A percentile compares a stretch with the other conserved stretches of the same genome.
These are phyloP conservation scores for Rhineura floridana DNA, from an alignment of 2,113 vertebrate species.

Conservation along the genomic window DNA sequence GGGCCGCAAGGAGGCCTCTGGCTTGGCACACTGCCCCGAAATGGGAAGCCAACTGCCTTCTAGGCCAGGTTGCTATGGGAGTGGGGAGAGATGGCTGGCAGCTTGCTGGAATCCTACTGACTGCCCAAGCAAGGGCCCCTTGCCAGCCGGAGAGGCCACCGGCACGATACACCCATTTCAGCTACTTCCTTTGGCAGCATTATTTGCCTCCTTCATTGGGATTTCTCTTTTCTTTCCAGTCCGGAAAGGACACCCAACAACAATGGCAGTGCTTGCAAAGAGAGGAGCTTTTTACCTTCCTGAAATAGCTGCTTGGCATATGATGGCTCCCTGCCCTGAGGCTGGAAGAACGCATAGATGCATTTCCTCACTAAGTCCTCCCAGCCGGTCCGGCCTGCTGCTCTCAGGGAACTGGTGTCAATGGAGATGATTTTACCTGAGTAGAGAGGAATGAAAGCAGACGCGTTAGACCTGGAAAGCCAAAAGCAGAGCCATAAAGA, in stretches of 20 bases:
- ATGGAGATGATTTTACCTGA: constrained; percentile 98
- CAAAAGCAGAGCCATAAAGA: not conserved
- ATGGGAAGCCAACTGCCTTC: not conserved
- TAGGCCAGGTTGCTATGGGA: not conserved
- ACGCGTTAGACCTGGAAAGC: not conserved
- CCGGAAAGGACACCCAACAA: constrained; percentile 55
- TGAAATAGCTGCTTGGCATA: constrained; percentile 95
- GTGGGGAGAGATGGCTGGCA: not conserved
- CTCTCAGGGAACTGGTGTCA: constrained; percentile 92
- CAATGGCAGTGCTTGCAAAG: constrained; percentile 7
- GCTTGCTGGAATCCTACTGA: not conserved
- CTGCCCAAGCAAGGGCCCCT: not conserved
- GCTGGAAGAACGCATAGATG: constrained; percentile 98
- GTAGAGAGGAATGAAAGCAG: constrained; percentile 10
- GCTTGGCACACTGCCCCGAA: not conserved
- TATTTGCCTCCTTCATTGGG: not conserved
- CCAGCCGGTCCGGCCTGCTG: constrained; percentile 92
- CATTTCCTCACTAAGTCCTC: constrained; percentile 96
- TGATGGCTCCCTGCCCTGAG: constrained; percentile 92
- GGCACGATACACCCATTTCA: not conserved
- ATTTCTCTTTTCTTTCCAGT: constrained; percentile 21
- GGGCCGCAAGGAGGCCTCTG: not conserved
- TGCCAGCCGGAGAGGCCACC: not conserved
- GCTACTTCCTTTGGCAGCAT: not conserved
- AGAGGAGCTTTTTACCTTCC: constrained; percentile 82